Conservation (phyloP, 2,113 vertebrate species). For the Otus sunia region DNA sequence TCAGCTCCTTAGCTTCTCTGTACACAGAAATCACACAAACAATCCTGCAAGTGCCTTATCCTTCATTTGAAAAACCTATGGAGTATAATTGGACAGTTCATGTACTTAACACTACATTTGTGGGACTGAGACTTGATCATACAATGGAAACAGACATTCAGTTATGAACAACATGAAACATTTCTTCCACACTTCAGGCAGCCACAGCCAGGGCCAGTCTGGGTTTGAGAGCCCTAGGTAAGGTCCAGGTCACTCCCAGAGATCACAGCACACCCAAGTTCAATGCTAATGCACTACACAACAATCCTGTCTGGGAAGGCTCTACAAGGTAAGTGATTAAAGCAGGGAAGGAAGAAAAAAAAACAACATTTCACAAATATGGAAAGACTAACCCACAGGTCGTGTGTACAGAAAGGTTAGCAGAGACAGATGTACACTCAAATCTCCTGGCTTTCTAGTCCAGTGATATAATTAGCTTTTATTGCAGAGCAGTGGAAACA, state of each 20-base stretch:
- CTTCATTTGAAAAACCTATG: neutral
- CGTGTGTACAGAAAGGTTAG: neutral
- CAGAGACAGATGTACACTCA: neutral
- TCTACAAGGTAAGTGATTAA: neutral
- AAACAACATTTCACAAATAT: neutral
- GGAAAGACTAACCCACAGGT: neutral
- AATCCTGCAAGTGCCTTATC: neutral
- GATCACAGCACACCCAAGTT: neutral
- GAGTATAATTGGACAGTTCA: neutral
- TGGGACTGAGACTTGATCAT: neutral
- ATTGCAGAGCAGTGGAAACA: neutral
- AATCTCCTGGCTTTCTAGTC: neutral
- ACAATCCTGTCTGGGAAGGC: neutral
- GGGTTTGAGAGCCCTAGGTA: neutral
- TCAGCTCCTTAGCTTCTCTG: neutral
- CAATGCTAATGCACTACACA: neutral
- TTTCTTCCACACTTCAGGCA: neutral
- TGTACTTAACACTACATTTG: neutral
- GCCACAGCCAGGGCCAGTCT: neutral
- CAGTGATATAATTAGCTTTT: neutral
- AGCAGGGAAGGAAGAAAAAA: neutral
- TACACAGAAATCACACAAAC: neutral
- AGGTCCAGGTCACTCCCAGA: neutral
- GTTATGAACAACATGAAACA: fast-evolving
- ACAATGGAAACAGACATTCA: neutral